Evolutionary conservation across 35 echinoderm and acorn worm species (phyloP), one percentile per base, ranked within the genome.

Genomic region (Chiridota heheva): DNA sequence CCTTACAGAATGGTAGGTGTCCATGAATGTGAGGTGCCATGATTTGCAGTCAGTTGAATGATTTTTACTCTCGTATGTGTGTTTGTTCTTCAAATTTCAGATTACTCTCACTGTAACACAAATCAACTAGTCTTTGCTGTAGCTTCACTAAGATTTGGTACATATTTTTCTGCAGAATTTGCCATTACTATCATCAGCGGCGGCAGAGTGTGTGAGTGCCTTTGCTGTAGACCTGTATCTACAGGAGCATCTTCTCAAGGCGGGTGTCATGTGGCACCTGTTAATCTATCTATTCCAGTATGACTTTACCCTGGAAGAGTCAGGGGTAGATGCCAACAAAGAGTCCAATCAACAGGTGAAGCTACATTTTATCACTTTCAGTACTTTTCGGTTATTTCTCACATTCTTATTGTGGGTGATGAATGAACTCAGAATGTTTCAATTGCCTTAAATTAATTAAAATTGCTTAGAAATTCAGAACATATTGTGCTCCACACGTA

Each of bases 231-330:
- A 91, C 64, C 66, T 87, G 72, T 97, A 84, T 58, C 84, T 97
- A 28, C 93, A 97, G 63, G 78, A 97, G 47, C 87, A 91, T 51
- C 73, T 97, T 2, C 87, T 83, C 48, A 90, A 97, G 48, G 93
- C 93, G 31, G 93, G 93, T 17, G 84, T 91, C 44, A 77, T 97
- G 39, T 97, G 93, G 88, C 88, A 97, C 81, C 84, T 97, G 3
- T 46, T 97, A 2, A 40, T 97, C 17, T 97, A 80, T 44, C 86
- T 97, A 31, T 97, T 97, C 81, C 73, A 97, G 66, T 97, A 97
- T 81, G 93, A 97, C 80, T 97, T 84, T 81, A 97, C 93, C 20
- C 73, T 97, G 70, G 89, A 88, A 47, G 93, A 97, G 58, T 91
- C 89, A 4, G 93, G 93, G 25, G 88, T 97, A 35, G 93, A 91